These are phyloP conservation scores for Percopsis transmontana DNA, from an alignment of 2,113 vertebrate genomes.

Conservation along the genomic window DNA sequence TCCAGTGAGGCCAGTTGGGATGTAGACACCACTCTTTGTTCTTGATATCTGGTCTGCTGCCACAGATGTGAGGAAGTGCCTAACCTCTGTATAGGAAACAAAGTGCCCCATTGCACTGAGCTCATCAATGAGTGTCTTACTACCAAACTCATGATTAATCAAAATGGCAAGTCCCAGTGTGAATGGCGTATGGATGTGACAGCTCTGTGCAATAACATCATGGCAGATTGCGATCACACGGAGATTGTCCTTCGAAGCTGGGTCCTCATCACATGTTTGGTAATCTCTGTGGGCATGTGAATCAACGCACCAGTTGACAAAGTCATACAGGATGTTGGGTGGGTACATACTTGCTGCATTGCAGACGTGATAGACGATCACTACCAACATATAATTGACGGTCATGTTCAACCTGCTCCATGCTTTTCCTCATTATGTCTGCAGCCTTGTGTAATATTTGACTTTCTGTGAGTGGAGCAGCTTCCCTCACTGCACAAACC, in stretches of 20 bases:
- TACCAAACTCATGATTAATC: not conserved
- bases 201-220: not conserved
- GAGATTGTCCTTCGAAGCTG: not conserved
- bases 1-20: too few relatives aligned
- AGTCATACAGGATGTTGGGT: not conserved
- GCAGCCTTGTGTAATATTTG: too few relatives aligned
- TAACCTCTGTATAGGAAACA: slow-evolving; percentile 16
- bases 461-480: too few relatives aligned
- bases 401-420: slow-evolving; percentile 1
- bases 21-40: not conserved
- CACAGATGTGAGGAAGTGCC: slow-evolving; percentile 6
- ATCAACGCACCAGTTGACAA: slow-evolving; percentile 10
- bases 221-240: not conserved
- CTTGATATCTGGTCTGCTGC: not conserved
- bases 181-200: not conserved
- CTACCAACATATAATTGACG: slow-evolving; percentile 14
- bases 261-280: slow-evolving; percentile 12
- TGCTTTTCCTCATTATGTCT: too few relatives aligned
- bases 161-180: not conserved
- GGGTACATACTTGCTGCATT: slow-evolving; percentile 8
- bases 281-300: slow-evolving; percentile 17
- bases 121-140: slow-evolving; percentile 17
- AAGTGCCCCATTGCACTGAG: slow-evolving; percentile 19
- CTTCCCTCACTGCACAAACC: too few relatives aligned
- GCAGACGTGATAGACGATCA: slow-evolving; percentile 9